Base-by-base conservation (phyloP, 2,113 vertebrate species). In the Oncorhynchus keta region DNA sequence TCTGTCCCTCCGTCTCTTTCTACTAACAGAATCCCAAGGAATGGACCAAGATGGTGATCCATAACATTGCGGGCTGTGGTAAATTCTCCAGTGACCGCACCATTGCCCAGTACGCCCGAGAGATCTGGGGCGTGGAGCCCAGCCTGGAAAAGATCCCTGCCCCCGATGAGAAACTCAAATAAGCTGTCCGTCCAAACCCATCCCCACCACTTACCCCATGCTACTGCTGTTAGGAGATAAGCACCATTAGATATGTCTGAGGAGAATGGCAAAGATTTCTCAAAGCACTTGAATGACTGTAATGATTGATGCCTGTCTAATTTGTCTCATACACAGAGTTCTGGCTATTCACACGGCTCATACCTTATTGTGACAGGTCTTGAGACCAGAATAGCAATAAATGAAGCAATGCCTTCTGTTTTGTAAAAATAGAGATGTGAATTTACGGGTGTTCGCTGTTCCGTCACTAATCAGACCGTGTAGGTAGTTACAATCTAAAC, bases 71-170 rank as follows among this genome's bases (percentile, higher is more conserved):
- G 20, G 92, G 92, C 16, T 95, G 94, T 1, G 96, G 95, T 80
- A 97, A 97, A 84, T 97, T 97, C 93, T 97, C 96, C 82, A 97
- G 96, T 1, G 96, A 97, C 88, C 95, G 96, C 83, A 97, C 96
- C 82, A 97, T 97, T 9, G 32, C 93, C 30, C 93, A 97, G 82
- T 97, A 97, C 0, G 96, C 96, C 59, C 93, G 95, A 7, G 95
- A 97, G 90, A 97, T 97, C 87, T 97, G 96, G 96, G 96, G 96
- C 0, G 75, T 96, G 16, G 95, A 97, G 84, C 96, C 96, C 39
- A 93, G 88, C 2, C 88, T 92, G 4, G 92, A 95, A 82, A 95
- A 93, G 82, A 89, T 97, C 70, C 85, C 95, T 0, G 90, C 94
- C 28, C 95, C 95, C 0, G 95, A 97, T 35, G 92, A 94, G 22